A percentile compares a stretch with the other conserved stretches of the same genome.
phyloP scores from a whole-genome alignment of 2,113 vertebrate species.

The Acanthisitta chloris region DNA sequence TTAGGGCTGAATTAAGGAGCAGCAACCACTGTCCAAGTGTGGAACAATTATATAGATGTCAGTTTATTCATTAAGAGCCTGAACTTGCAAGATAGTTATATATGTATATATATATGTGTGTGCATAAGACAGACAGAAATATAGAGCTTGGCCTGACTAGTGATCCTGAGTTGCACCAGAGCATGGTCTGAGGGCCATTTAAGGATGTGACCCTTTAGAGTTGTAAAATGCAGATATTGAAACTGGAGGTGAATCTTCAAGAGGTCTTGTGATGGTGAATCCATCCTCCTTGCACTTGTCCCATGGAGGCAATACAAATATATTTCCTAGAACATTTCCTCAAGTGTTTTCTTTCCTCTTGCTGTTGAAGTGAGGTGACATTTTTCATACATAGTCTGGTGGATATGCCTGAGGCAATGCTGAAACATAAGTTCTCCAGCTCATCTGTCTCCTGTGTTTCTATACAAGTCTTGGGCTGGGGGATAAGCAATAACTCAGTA shows the following conservation, averaged over 20 bases:
- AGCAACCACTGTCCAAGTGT: background rate
- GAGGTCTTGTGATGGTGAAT: background rate
- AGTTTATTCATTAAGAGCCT: background rate
- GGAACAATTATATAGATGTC: background rate
- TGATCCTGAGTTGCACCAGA: background rate
- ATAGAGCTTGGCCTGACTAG: background rate
- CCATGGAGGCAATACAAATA: background rate
- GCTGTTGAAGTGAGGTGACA: background rate
- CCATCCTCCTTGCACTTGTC: background rate
- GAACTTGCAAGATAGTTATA: too few relatives aligned
- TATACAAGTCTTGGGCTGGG: background rate
- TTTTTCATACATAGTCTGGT: background rate
- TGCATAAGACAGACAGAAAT: background rate
- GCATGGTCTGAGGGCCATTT: background rate
- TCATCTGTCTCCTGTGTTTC: background rate
- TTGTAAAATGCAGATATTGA: background rate
- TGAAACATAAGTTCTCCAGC: background rate
- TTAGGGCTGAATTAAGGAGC: background rate
- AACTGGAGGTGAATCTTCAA: background rate
- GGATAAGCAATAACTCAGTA: background rate
- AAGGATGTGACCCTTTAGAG: background rate
- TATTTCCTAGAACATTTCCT: background rate
- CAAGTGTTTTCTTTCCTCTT: background rate
- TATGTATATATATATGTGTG: too few relatives aligned
- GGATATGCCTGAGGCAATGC: background rate